Evolutionary conservation across 2,888 invertebrate genomes (phyloP), one percentile per base, ranked within the genome.

Genomic region (Vanessa cardui): DNA sequence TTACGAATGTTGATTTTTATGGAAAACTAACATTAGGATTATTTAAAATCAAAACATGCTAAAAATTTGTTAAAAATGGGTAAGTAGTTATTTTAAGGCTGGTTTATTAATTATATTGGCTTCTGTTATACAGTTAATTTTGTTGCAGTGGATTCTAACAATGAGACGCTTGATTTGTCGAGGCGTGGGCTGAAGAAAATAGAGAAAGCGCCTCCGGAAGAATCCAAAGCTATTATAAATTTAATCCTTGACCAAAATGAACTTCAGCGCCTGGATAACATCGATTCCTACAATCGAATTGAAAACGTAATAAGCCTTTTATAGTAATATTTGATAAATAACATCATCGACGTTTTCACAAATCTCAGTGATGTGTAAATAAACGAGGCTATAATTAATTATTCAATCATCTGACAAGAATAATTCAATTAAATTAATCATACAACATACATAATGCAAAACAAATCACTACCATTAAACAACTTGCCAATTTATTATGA

Each of bases 191-290:
- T 98, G 77, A 97, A 96, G 86, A 97, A 97, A 93, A 93, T 98
- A 79, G 94, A 94, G 84, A 95, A 95, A 90, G 96, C 96, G 80
- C 94, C 95, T 73, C 89, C 94, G 64, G 94, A 95, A 70, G 95
- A 96, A 85, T 94, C 95, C 39, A 94, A 94, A 81, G 93, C 93
- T 72, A 93, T 96, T 79, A 95, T 94, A 71, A 95, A 94, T 76
- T 92, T 98, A 76, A 95, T 96, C 76, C 93, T 97, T 62, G 97
- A 98, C 83, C 96, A 97, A 82, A 98, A 98, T 93, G 97, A 97
- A 83, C 89, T 98, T 71, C 96, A 97, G 80, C 95, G 97, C 77
- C 94, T 98, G 78, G 98, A 98, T 86, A 97, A 97, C 87, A 95
- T 98, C 75, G 97, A 98, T 79, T 95, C 96, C 39, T 98, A 96